A percentile compares a stretch with the other conserved stretches of the same genome.
Conservation (phyloP, 2,113 vertebrate genomes). For the Mixornis gularis region DNA sequence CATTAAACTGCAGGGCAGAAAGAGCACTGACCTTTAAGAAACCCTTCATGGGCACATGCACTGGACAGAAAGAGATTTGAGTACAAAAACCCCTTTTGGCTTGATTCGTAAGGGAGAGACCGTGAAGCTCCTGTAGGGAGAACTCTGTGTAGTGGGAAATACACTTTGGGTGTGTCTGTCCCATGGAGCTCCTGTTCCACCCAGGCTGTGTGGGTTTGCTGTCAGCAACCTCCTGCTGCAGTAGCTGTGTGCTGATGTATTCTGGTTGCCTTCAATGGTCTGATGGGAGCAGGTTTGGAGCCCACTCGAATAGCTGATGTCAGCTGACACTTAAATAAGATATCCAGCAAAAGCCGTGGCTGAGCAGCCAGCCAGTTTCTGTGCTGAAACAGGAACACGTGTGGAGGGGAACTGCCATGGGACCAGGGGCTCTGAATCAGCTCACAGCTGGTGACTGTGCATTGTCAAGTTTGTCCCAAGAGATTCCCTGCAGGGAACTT, state of each 20-base stretch:
- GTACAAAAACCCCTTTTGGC: neutral
- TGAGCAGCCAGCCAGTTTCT: neutral
- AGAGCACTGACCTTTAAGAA: neutral
- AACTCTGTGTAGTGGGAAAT: neutral
- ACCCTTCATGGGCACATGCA: accelerated
- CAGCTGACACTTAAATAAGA: neutral
- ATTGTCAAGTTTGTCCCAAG: neutral
- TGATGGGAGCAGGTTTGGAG: neutral
- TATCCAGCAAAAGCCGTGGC: neutral
- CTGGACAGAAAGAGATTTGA: neutral
- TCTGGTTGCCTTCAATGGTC: neutral
- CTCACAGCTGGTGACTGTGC: neutral
- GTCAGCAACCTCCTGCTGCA: neutral
- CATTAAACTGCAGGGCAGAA: neutral
- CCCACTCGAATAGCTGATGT: accelerated
- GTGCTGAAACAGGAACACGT: neutral
- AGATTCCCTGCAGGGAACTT: neutral
- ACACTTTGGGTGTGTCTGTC: accelerated
- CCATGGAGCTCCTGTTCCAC: neutral
- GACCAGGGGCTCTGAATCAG: neutral
- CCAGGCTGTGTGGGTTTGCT: accelerated
- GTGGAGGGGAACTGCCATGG: neutral
- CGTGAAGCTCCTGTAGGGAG: accelerated
- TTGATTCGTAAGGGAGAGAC: neutral
- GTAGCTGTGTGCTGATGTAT: neutral